A percentile compares a stretch with the other conserved stretches of the same genome.
Conservation (phyloP, 2,113 vertebrate species). For the Aythya baeri region DNA sequence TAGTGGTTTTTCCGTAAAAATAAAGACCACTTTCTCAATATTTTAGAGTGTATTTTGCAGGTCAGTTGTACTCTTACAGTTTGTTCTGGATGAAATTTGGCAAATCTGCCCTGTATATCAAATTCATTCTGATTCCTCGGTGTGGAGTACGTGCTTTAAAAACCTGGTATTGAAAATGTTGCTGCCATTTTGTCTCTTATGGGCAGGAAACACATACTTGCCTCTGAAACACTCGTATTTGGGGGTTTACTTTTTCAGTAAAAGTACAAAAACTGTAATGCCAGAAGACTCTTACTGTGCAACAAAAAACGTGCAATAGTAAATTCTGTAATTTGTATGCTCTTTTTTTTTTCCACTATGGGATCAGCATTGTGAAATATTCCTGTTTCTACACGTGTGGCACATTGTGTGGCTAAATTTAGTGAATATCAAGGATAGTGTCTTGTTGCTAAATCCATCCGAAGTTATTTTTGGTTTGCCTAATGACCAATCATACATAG, state of each 20-base stretch:
- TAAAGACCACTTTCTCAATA: neutral
- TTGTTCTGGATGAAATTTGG: neutral
- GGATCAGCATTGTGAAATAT: slow-evolving; percentile 12
- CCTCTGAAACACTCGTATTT: neutral
- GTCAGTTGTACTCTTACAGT: neutral
- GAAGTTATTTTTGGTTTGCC: neutral
- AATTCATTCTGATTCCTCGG: neutral
- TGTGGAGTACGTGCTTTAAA: neutral
- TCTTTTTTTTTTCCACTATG: neutral
- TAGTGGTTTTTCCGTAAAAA: neutral
- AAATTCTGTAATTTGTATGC: neutral
- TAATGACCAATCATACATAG: neutral
- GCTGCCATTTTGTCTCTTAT: neutral
- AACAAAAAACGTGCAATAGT: neutral
- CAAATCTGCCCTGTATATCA: neutral
- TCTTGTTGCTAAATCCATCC: slow-evolving; percentile 29
- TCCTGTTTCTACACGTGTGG: neutral
- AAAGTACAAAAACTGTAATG: neutral
- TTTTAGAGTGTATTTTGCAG: neutral
- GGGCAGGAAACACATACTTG: neutral
- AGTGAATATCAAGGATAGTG: neutral
- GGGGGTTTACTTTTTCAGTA: neutral
- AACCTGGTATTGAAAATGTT: neutral
- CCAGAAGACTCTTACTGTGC: neutral
- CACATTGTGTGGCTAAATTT: slow-evolving; percentile 4